Conservation (phyloP, 2,113 vertebrate genomes). For the Macquaria ambigua region DNA sequence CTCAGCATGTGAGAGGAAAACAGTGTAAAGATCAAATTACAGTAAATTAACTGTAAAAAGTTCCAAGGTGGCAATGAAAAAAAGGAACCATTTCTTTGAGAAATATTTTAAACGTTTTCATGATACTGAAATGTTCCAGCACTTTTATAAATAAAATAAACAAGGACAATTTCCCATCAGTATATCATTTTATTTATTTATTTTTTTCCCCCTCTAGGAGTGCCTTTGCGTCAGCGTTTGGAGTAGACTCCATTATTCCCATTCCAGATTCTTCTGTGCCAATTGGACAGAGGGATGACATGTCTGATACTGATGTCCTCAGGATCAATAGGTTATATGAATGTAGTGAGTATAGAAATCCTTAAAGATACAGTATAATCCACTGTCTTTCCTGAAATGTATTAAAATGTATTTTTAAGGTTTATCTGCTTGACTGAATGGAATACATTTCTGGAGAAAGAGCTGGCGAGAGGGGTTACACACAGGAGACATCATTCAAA, state of each 20-base stretch:
- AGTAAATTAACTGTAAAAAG: no score
- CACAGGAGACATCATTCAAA: background rate
- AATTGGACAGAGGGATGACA: slow-evolving; percentile 27
- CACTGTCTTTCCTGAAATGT: background rate
- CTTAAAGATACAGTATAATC: background rate
- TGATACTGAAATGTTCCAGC: background rate
- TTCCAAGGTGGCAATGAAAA: no score
- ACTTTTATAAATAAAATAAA: background rate
- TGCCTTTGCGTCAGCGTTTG: slow-evolving; percentile 1
- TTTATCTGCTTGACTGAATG: background rate
- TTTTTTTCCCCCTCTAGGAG: background rate
- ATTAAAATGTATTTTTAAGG: background rate
- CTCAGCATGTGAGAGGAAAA: no score
- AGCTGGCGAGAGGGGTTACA: background rate
- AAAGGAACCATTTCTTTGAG: background rate
- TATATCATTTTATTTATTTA: background rate
- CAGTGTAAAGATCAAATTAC: background rate
- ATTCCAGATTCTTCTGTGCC: slow-evolving; percentile 39
- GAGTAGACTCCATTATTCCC: slow-evolving; percentile 34
- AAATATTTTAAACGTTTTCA: background rate
- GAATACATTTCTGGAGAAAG: background rate
- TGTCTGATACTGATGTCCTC: slow-evolving; percentile 48
- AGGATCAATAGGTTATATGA: slow-evolving; percentile 55
- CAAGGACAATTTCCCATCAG: background rate
- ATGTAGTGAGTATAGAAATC: slow-evolving; percentile 34